Evolutionary conservation across 2,888 invertebrate genomes (phyloP), one percentile per base, ranked within the genome.

Genomic region (Cephus nigrinus): DNA sequence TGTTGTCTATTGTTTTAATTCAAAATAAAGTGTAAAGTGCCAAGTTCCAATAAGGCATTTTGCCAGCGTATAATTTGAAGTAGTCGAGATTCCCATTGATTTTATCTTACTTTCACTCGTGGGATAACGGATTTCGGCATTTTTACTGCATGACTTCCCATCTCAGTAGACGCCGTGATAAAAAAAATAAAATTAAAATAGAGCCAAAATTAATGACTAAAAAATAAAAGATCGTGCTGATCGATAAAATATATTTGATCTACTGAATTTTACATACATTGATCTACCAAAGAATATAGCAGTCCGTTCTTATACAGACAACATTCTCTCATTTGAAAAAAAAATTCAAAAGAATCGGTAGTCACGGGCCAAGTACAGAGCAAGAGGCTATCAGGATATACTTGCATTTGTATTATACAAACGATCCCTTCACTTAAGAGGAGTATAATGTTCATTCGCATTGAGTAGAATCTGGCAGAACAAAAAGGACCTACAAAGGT

Each of bases 21-120:
- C 23, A 55, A 23, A 23, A 15, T 23, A 23, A 15, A 2, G 5
- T 23, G 1, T 55, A 1, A 23, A 55, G 55, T 23, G 55, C 30
- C 30, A 30, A 30, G 9, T 23, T 55, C 55, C 55, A 55, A 55
- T 9, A 23, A 23, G 23, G 23, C 55, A 55, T 55, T 55, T 23
- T 55, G 5, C 23, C 55, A 9, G 9, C 9, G 9, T 23, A 36
- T 75, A 34, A 69, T 71, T 74, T 76, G 75, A 76, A 77, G 55
- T 69, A 76, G 71, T 40, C 80, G 79, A 80, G 80, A 83, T 81
- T 36, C 76, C 76, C 80, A 85, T 84, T 81, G 81, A 84, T 84
- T 84, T 85, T 80, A 80, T 83, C 85, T 86, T 80, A 85, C 87
- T 87, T 86, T 87, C 87, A 83, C 85, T 79, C 78, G 75, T 73